These are phyloP conservation scores for Ypsolopha sequella DNA, from an alignment of 2,888 invertebrate species.

Conservation along the genomic window DNA sequence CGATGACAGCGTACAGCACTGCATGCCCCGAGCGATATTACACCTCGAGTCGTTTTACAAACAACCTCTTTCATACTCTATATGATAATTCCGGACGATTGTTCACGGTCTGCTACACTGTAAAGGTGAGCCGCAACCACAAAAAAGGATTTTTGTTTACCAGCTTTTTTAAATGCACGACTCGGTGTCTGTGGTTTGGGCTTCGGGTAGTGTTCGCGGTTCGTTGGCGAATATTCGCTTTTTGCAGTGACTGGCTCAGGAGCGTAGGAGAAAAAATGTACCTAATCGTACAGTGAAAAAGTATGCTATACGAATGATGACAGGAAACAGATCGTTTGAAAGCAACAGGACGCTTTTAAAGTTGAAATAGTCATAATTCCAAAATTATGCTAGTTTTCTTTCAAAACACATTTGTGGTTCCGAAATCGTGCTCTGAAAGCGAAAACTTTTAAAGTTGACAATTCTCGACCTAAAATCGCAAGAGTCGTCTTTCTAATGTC, in stretches of 20 bases:
- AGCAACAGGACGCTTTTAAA: no score
- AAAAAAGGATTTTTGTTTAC: conserved; percentile 61
- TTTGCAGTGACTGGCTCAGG: conserved; percentile 24
- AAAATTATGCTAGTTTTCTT: no score
- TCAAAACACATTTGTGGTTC: no score
- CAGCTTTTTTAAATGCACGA: conserved; percentile 41
- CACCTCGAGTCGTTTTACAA: conserved; percentile 51
- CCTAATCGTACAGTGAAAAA: no score
- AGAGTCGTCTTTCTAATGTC: no score
- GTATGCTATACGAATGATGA: no score
- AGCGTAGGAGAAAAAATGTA: no score
- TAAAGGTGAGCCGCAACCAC: conserved; percentile 63
- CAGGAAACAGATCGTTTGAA: no score
- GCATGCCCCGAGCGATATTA: conserved; percentile 38
- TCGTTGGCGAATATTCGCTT: conserved; percentile 33
- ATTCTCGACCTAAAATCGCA: no score
- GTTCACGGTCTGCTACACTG: conserved; percentile 64
- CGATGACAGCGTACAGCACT: conserved; percentile 30
- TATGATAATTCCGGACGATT: conserved; percentile 62
- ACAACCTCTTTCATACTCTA: conserved; percentile 56
- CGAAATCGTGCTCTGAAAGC: no score
- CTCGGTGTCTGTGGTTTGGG: conserved; percentile 44
- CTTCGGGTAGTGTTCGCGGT: conserved; percentile 44
- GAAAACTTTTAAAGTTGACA: no score
- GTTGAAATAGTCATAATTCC: no score